Percentiles rank a stretch among this genome's conserved stretches.
phyloP scores from a whole-genome alignment of 2,113 vertebrate species.

The Caretta caretta region DNA sequence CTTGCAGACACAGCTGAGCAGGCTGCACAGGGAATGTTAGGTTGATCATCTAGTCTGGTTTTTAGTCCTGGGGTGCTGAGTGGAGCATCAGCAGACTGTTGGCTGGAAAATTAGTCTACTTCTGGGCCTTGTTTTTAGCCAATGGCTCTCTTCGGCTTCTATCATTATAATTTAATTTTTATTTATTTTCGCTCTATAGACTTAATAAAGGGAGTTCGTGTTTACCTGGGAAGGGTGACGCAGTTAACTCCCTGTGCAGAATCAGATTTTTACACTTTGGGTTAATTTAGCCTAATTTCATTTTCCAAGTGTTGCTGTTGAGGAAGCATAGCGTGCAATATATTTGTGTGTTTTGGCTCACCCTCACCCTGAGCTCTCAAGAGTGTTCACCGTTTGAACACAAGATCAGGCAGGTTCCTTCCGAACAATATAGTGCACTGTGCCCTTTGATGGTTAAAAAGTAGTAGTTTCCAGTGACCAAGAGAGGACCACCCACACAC shows the following conservation, averaged over 20 bases:
- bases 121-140: neutral
- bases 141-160: neutral
- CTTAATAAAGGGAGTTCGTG: neutral
- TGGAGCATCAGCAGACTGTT: neutral
- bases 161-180: neutral
- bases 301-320: neutral
- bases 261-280: neutral
- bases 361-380: neutral
- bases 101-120: neutral
- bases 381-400: neutral
- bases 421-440: neutral
- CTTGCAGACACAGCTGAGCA: neutral
- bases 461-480: neutral
- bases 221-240: neutral
- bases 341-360: neutral
- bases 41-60: neutral
- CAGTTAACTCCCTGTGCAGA: neutral
- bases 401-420: neutral
- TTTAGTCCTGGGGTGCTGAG: neutral
- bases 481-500: neutral
- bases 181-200: neutral
- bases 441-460: neutral
- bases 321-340: neutral
- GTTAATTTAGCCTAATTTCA: neutral
- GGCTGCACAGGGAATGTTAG: neutral